phyloP scores from a whole-genome alignment of 1,140 invertebrate genomes.

The Thrips palmi region DNA sequence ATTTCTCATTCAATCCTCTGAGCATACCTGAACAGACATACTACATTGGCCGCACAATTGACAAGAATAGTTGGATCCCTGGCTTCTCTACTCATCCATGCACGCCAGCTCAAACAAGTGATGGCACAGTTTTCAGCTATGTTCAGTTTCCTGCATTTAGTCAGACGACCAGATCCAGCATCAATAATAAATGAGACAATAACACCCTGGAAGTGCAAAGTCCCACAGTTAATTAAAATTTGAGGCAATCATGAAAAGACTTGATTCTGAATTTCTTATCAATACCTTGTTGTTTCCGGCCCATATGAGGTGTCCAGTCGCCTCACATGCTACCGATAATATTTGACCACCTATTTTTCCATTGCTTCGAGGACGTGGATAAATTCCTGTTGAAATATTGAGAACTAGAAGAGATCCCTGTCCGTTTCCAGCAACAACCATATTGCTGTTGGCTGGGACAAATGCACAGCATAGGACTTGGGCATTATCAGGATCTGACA shows the following conservation, averaged over 20 bases:
- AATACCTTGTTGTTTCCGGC: slow-evolving; percentile 59
- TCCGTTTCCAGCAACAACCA: slow-evolving; percentile 64
- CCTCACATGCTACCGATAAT: slow-evolving; percentile 55
- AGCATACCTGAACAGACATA: slow-evolving; percentile 42
- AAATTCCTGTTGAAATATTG: slow-evolving; percentile 76
- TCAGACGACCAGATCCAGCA: slow-evolving; percentile 46
- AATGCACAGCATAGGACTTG: slow-evolving; percentile 60
- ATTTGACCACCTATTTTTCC: slow-evolving; percentile 60
- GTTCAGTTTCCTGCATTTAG: slow-evolving; percentile 43
- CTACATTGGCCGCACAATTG: slow-evolving; percentile 55
- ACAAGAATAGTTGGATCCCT: slow-evolving; percentile 59
- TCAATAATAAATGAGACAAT: slow-evolving; percentile 54
- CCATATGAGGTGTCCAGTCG: slow-evolving; percentile 62
- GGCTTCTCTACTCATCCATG: slow-evolving; percentile 62
- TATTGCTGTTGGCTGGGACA: slow-evolving; percentile 75
- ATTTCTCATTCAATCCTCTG: slow-evolving; percentile 18
- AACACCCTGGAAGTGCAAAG: slow-evolving; percentile 31
- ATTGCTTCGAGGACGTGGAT: slow-evolving; percentile 47
- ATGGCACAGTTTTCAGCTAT: slow-evolving; percentile 39
- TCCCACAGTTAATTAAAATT: neutral
- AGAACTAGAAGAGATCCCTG: slow-evolving; percentile 57
- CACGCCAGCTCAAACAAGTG: slow-evolving; percentile 56
- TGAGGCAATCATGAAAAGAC: neutral
- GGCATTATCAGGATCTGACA: slow-evolving; percentile 38
- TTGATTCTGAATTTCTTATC: neutral